A percentile compares a stretch with the other conserved stretches of the same genome.
Conservation (phyloP, 2,888 invertebrate genomes). For the Acrobasis suavella region DNA sequence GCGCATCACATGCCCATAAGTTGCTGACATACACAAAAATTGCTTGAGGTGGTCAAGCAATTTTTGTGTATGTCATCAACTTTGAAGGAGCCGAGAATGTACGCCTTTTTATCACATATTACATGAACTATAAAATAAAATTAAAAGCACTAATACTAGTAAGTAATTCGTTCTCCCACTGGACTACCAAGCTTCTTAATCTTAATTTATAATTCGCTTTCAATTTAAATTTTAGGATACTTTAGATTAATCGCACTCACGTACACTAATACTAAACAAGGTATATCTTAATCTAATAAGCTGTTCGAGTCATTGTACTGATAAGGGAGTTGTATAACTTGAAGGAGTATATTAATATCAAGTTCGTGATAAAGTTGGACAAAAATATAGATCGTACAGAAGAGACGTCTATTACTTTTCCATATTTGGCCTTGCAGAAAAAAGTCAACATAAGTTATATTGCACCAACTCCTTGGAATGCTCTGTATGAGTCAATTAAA, state of each 20-base stretch:
- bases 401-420: not conserved
- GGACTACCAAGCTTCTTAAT: no score
- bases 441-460: not conserved
- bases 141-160: no score
- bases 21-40: no score
- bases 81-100: no score
- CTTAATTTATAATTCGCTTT: not conserved
- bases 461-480: no score
- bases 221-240: not conserved
- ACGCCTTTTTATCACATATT: no score
- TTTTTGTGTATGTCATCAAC: no score
- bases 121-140: no score
- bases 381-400: not conserved
- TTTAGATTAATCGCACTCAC: not conserved
- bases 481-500: no score
- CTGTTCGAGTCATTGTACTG: conserved; percentile 46
- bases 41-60: no score
- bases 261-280: conserved; percentile 19
- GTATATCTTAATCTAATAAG: conserved; percentile 35
- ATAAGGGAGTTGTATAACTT: conserved; percentile 58
- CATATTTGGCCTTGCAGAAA: not conserved
- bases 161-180: no score
- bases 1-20: no score
- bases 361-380: conserved; percentile 53
- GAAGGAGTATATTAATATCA: conserved; percentile 65